Percentiles rank a stretch among this genome's conserved stretches.
Evolutionary conservation across 2,888 invertebrate genomes (phyloP).

Genomic region (Ecdyonurus torrentis): DNA sequence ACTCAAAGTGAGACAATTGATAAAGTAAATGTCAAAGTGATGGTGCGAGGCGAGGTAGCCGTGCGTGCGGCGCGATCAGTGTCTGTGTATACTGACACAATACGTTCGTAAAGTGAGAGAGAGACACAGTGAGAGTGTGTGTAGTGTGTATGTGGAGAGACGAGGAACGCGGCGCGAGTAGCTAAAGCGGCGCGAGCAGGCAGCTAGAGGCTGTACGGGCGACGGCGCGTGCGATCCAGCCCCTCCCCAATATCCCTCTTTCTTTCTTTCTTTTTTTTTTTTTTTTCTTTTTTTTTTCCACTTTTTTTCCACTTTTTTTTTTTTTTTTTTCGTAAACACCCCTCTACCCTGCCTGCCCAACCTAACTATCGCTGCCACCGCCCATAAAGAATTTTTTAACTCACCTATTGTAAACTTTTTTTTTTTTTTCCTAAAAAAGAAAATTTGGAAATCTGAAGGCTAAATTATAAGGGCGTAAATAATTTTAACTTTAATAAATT

Average conservation of each 20-base stretch:
- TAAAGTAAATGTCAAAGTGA: too few species aligned
- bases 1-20: too few species aligned
- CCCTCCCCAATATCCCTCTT: background rate
- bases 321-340: background rate
- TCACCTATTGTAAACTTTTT: too few species aligned
- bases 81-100: background rate
- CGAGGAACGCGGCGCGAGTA: background rate
- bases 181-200: background rate
- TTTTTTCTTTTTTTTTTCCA: too few species aligned
- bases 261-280: too few species aligned
- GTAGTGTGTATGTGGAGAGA: background rate
- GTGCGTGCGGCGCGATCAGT: background rate
- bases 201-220: background rate
- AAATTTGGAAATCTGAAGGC: too few species aligned
- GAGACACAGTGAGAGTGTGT: background rate
- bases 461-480: too few species aligned
- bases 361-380: background rate
- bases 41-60: too few species aligned
- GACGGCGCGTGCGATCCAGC: background rate
- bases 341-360: background rate
- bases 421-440: too few species aligned
- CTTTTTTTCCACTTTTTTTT: too few species aligned
- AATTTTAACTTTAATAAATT: too few species aligned
- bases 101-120: background rate
- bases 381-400: background rate